Evolutionary conservation across 2,113 vertebrate genomes (phyloP).

Genomic region (Nothobranchius kuhntae): DNA sequence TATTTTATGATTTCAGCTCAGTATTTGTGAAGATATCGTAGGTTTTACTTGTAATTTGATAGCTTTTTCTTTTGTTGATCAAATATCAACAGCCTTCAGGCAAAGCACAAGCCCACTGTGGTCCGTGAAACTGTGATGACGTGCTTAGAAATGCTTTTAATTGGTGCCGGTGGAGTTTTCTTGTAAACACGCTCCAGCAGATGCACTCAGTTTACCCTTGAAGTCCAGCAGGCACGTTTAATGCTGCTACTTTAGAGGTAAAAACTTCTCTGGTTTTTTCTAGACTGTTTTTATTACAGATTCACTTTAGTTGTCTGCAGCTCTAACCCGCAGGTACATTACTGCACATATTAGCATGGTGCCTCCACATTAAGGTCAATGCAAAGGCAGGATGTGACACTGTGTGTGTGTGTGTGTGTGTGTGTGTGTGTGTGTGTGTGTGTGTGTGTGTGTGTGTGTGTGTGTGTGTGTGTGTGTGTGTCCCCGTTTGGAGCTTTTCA

Average conservation of each 20-base stretch:
- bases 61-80: slow-evolving; percentile 4
- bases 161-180: slow-evolving; percentile 1
- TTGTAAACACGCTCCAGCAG: slow-evolving; percentile 8
- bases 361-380: neutral
- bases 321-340: neutral
- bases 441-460: too few relatives aligned
- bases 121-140: neutral
- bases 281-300: neutral
- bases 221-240: neutral
- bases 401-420: too few relatives aligned
- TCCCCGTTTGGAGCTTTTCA: too few relatives aligned
- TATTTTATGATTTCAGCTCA: neutral
- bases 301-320: neutral
- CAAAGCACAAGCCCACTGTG: neutral
- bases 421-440: too few relatives aligned
- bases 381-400: too few relatives aligned
- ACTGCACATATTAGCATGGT: neutral
- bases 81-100: neutral
- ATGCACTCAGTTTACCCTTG: neutral
- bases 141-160: neutral
- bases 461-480: too few relatives aligned
- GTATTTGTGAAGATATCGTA: neutral
- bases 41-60: neutral
- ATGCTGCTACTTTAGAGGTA: neutral
- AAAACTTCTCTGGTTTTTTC: neutral